Conservation (phyloP, 2,888 invertebrate species). For the Pachliopta kotzebuea region DNA sequence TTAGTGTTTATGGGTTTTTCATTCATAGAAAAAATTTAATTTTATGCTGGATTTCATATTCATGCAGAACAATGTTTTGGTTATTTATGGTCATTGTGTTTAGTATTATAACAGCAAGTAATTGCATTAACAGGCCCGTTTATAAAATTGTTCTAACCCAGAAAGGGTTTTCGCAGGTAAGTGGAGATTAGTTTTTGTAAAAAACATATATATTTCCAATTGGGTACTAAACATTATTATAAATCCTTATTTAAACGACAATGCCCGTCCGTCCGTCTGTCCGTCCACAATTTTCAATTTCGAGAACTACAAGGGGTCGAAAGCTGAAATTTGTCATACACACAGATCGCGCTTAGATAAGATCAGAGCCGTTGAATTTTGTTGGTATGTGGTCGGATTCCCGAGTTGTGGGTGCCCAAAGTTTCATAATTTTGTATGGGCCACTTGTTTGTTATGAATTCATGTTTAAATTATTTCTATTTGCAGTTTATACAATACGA, state of each 20-base stretch:
- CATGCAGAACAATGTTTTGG: conserved; percentile 32
- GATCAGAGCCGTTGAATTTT: no score
- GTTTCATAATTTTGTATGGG: no score
- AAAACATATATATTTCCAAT: no score
- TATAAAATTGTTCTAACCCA: conserved; percentile 84
- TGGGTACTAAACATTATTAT: no score
- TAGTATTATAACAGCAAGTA: conserved; percentile 36
- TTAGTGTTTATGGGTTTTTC: not conserved
- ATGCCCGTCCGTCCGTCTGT: no score
- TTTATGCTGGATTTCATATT: not conserved
- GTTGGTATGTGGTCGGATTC: no score
- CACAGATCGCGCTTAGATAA: no score
- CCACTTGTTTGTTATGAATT: not conserved
- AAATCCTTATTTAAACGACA: no score
- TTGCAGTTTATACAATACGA: conserved; percentile 83
- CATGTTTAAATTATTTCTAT: not conserved
- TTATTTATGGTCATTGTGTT: conserved; percentile 39
- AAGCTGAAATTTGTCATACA: no score
- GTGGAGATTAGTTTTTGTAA: not conserved
- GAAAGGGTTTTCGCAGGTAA: conserved; percentile 85
- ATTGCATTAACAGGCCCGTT: conserved; percentile 64
- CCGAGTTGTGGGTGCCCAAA: no score
- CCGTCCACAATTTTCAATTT: no score
- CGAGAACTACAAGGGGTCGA: no score
- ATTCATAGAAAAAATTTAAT: not conserved